Conservation (phyloP, 2,888 invertebrate genomes). For the Baronia brevicornis region DNA sequence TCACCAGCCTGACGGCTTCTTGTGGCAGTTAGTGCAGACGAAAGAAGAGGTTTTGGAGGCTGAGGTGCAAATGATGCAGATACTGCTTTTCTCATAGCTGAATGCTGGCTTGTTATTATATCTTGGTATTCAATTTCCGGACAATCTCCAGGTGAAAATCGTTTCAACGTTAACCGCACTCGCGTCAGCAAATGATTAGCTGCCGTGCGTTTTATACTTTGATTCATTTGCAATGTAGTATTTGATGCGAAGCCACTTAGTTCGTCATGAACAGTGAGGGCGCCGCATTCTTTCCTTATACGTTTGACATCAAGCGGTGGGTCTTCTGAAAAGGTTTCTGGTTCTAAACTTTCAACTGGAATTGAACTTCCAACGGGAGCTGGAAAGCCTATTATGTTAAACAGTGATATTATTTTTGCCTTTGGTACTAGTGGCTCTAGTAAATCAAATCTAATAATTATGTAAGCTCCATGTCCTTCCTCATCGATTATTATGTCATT, state of each 20-base stretch:
- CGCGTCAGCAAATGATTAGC: conserved; percentile 55
- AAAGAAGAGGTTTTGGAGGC: conserved; percentile 33
- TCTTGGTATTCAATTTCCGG: conserved; percentile 53
- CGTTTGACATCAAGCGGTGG: conserved; percentile 38
- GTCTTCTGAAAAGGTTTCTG: conserved; percentile 36
- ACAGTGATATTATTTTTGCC: conserved; percentile 38
- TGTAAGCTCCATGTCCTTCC: conserved; percentile 41
- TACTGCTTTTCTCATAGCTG: conserved; percentile 54
- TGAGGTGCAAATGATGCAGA: conserved; percentile 60
- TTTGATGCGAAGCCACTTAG: conserved; percentile 46
- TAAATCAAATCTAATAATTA: conserved; percentile 51
- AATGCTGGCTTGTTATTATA: conserved; percentile 54
- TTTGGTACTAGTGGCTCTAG: conserved; percentile 42
- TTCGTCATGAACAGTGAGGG: conserved; percentile 60
- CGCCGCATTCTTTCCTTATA: conserved; percentile 53
- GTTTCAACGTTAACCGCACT: conserved; percentile 52
- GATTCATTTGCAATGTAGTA: conserved; percentile 49
- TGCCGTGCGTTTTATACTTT: conserved; percentile 59
- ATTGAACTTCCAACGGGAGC: conserved; percentile 29
- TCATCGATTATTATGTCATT: conserved; percentile 39
- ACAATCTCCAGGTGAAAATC: conserved; percentile 48
- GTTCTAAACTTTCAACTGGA: conserved; percentile 35
- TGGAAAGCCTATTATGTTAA: conserved; percentile 40
- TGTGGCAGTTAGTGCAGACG: conserved; percentile 37
- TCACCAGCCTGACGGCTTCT: conserved; percentile 49